Base-by-base conservation (phyloP, 2,888 invertebrate species). In the Metalampra italica region DNA sequence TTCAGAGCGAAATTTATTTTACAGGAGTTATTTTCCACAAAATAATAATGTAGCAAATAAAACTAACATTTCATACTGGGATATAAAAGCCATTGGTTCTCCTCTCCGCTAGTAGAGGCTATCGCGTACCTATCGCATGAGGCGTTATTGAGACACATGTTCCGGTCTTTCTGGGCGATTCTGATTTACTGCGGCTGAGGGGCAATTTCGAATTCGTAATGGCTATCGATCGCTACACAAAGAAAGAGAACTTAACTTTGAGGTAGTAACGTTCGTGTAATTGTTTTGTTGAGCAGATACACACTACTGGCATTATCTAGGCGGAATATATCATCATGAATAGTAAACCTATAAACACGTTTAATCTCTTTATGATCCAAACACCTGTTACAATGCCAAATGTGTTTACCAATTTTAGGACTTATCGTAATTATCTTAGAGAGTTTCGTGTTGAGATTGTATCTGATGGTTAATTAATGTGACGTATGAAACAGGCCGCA, bases 391-490 rank as follows among this genome's bases (percentile, higher is more conserved):
- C 43, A 43, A 37, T 43, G 50, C 55, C 45, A 59, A 60, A 62
- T 59, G 56, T 63, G 59, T 60, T 64, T 59, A 62, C 60, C 52
- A 63, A 59, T 61, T 61, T 60, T 53, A 57, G 57, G 59, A 55
- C 64, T 71, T 68, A 71, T 72, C 71, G 65, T 67, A 64, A 72
- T 70, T 68, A 71, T 71, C 67, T 65, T 63, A 55, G 52, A 60
- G 61, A 64, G 68, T 75, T 71, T 67, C 68, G 61, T 66, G 56
- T 54, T 53, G 53, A 73, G 79, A 82, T 86, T 74, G 56, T 76
- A 83, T 84, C 81, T 78, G 77, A 81, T 82, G 63, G 73, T 75
- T 84, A 82, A 84, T 84, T 85, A 83, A 86, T 82, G 82, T 78
- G 83, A 83, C 76, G 77, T 76, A 78, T 73, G 72, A 75, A 81